Base-by-base conservation (phyloP, 2,888 invertebrate species). In the Parascotia fuliginaria region DNA sequence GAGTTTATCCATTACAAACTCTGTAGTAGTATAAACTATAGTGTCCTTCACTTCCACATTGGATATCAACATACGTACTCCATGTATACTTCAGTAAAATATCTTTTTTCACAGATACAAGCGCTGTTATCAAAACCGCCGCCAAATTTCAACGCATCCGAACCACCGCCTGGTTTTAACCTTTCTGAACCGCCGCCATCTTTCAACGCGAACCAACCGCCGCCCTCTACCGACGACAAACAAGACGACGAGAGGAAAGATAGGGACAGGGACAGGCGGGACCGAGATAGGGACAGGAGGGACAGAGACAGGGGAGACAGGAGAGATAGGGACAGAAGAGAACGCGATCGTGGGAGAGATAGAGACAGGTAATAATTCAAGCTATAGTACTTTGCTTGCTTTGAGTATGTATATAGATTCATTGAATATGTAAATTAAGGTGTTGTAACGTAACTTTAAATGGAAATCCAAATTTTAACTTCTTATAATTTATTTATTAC, bases 91-190 rank as follows among this genome's bases (percentile, higher is more conserved):
- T 13, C 13, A 41, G 13, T 9, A 11, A 11, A 1, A 19, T n/a
- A n/a, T n/a, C n/a, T n/a, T n/a, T n/a, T n/a, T n/a, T n/a, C n/a
- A n/a, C 77, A 94, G 76, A 83, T 95, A 9, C 94, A 93, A 64
- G 93, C 93, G 0, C 83, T 94, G 2, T 80, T 92, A 7, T 93
- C 93, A 19, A 89, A 89, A 40, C 92, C 92, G 2, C 91, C 91
- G 0, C 91, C 91, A 2, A 67, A 62, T 46, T 94, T 94, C 79
- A 93, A 89, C 69, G 72, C 86, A 0, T 73, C 84, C 0, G 89
- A 89, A 34, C 92, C 92, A 0, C 90, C 92, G 0, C 91, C 92
- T 0, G 76, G 78, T 0, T 89, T 87, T 79, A 83, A 80, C 63
- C 60, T 76, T n/a, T 61, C 79, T 0, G 78, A 82, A 19, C 83